Base-by-base conservation (phyloP, 2,113 vertebrate species). In the Todiramphus chloris region DNA sequence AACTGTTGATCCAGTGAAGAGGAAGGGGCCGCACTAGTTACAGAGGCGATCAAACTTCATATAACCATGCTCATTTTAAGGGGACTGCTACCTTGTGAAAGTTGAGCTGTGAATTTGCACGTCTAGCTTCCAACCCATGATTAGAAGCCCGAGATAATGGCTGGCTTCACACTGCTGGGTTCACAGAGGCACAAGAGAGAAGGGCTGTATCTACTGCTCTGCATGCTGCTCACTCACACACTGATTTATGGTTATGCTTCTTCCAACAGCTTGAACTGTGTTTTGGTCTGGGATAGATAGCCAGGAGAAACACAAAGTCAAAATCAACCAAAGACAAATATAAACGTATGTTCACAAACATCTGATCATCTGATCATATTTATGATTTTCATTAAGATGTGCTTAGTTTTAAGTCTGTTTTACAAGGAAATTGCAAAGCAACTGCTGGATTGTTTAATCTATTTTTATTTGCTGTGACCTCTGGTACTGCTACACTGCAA, bases 381-480 rank as follows among this genome's bases (percentile, higher is more conserved):
- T 82, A 93, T 78, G 35, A 53, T 84, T 91, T 84, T 89, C 73
- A 78, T 51, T 84, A 89, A 53, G 35, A 53, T 6, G 13, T 48
- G 30, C 39, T 82, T 82, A 70, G 27, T 74, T 93, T 95, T 70
- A 87, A 92, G 56, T 78, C 43, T 92, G 51, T 43, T 84, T 83
- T 92, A 72, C 0, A 9, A 41, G 43, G 39, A 64, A 73, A 75
- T 58, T 56, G 21, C 30, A 84, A 92, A 89, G 48, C 25, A 84
- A 91, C 89, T 72, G 91, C 77, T n/a, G 39, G 72, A 64, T 60
- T 91, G 74, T 94, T 95, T 84, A 87, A 89, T 82, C 14, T 95
- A 31, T 39, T 84, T 84, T 79, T 83, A 81, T 78, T 90, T 96
- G 89, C 77, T 66, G 25, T 93, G 66, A 89, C 18, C 48, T 92